Evolutionary conservation across 92 coral and sea anemone species (phyloP).

Genomic region (Plumapathes pennacea): DNA sequence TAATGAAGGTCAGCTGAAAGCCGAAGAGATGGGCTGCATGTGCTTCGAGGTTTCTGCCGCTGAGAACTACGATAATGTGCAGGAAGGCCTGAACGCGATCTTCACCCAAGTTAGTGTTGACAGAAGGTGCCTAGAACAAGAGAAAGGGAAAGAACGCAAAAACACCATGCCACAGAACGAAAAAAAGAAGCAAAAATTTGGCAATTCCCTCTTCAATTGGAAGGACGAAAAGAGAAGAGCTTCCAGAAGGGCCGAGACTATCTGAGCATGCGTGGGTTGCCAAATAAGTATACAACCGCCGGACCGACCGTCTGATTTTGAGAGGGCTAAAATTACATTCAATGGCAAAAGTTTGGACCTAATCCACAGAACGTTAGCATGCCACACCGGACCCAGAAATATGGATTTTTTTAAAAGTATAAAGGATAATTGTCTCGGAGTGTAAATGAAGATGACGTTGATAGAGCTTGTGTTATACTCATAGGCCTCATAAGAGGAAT

Average conservation of each 20-base stretch:
- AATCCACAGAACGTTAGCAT: too few species aligned
- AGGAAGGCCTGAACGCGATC: slow-evolving; percentile 73
- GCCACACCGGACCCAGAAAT: too few species aligned
- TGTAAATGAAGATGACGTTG: too few species aligned
- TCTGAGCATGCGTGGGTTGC: too few species aligned
- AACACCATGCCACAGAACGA: slow-evolving; percentile 53
- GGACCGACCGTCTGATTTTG: too few species aligned
- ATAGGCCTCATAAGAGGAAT: too few species aligned
- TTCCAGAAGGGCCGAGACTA: slow-evolving; percentile 47
- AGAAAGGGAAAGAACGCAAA: slow-evolving; percentile 70
- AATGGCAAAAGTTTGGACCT: too few species aligned
- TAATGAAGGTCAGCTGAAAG: slow-evolving; percentile 88
- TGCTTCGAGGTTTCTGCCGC: slow-evolving; percentile 98
- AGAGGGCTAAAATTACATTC: too few species aligned
- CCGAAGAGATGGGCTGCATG: slow-evolving; percentile 94
- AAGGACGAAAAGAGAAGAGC: slow-evolving; percentile 56
- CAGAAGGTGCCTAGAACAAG: slow-evolving; percentile 63
- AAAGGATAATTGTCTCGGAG: too few species aligned
- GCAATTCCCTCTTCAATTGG: slow-evolving; percentile 81
- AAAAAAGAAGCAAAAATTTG: slow-evolving; percentile 83
- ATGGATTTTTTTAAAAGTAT: too few species aligned
- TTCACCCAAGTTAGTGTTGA: slow-evolving; percentile 76
- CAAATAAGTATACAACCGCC: too few species aligned
- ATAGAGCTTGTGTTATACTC: too few species aligned
- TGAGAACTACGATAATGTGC: slow-evolving; percentile 88